phyloP scores from a whole-genome alignment of 2,797 vertebrate species.

The Dryobates pubescens region DNA sequence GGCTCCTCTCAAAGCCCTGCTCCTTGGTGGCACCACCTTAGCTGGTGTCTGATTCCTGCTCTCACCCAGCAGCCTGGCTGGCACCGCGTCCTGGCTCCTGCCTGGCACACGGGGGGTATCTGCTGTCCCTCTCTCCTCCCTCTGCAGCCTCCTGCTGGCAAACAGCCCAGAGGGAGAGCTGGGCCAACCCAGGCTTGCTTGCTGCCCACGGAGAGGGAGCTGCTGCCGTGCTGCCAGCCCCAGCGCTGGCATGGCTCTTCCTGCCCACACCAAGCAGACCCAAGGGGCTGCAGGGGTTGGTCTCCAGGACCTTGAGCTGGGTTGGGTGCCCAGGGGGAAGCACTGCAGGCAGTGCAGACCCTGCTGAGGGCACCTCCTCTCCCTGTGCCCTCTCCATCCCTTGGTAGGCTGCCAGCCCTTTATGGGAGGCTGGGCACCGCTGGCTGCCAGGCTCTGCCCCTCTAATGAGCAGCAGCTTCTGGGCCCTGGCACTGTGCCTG shows the following conservation, averaged over 20 bases:
- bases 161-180: background rate
- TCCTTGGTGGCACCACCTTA: accelerated
- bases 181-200: accelerated
- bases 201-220: background rate
- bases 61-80: background rate
- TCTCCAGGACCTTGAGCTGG: accelerated
- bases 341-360: accelerated
- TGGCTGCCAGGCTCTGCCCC: background rate
- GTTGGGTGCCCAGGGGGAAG: accelerated
- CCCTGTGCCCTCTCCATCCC: background rate
- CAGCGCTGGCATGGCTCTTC: accelerated
- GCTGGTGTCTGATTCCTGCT: background rate
- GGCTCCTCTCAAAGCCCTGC: accelerated
- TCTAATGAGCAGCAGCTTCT: background rate
- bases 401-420: background rate
- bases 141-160: background rate
- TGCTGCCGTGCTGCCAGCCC: background rate
- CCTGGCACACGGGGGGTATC: background rate
- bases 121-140: background rate
- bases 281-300: too few species aligned
- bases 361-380: background rate
- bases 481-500: background rate
- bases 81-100: background rate
- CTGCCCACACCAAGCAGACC: background rate
- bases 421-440: background rate